Percentiles rank a stretch among this genome's conserved stretches.
These are phyloP conservation scores for Elanus axillaris DNA, from an alignment of 2,113 vertebrate species.

Conservation along the genomic window DNA sequence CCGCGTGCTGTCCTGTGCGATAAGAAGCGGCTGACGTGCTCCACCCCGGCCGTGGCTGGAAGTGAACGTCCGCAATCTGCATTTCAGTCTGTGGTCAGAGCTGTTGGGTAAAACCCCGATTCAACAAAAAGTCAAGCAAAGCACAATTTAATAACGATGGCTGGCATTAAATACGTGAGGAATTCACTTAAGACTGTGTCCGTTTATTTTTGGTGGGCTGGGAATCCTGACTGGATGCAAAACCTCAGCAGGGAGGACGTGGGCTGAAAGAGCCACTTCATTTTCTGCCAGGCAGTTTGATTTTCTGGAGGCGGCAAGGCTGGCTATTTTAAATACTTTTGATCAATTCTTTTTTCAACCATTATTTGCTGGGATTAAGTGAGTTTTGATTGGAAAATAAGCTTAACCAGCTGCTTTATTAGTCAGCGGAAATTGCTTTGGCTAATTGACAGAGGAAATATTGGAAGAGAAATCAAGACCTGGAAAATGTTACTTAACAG, in stretches of 20 bases:
- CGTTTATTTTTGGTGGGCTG: neutral
- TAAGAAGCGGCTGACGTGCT: neutral
- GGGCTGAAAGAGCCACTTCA: neutral
- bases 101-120: neutral
- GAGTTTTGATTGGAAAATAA: conserved; percentile 56
- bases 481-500: conserved; percentile 26
- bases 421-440: conserved; percentile 32
- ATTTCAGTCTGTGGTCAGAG: accelerated
- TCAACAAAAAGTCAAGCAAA: neutral
- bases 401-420: conserved; percentile 41
- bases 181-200: neutral
- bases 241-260: neutral
- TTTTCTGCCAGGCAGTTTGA: neutral
- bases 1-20: accelerated
- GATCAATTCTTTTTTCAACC: conserved; percentile 3
- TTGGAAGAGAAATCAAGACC: neutral
- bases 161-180: neutral
- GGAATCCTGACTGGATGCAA: accelerated
- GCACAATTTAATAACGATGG: neutral
- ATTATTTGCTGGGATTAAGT: conserved; percentile 44
- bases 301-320: neutral
- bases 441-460: conserved; percentile 46
- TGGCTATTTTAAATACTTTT: neutral
- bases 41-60: neutral
- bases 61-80: neutral